Base-by-base conservation (phyloP, 2,113 vertebrate species). In the Anser brachyrhynchus region DNA sequence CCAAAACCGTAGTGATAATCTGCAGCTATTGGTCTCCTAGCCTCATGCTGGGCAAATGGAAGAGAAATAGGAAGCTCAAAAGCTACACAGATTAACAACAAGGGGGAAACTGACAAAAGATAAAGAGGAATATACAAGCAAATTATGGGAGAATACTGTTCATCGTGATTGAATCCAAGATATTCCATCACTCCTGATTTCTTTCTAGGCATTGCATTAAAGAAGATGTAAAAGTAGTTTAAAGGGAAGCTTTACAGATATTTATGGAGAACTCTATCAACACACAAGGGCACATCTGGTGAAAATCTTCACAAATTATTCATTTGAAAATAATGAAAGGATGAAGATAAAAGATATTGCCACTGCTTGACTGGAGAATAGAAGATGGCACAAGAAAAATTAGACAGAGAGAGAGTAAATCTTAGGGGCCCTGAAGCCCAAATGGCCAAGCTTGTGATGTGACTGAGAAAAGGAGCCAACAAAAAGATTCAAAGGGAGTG, bases 361-460 rank as follows among this genome's bases (percentile, higher is more conserved):
- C 62, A 44, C 1, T 4, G 57, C 20, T 83, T 76, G 71, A 78
- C 28, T 41, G 73, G 23, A 91, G 58, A 83, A 89, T 0, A 70
- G 21, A 58, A 91, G 28, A 41, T 61, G 72, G 57, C 21, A 55
- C 18, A 90, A 52, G 43, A 84, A 87, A 72, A 89, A 65, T 29
- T 14, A 72, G 9, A 21, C 61, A 78, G 6, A 49, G 15, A 62
- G 65, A 74, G 2, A 80, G 69, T 16, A 81, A 91, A 87, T 78
- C 46, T 55, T 81, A 82, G 49, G 58, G 15, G 43, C 19, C 25
- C 33, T 64, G 71, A 90, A 78, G 64, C 16, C 37, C 74, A 87
- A 96, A 55, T 0, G 0, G 61, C 5, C 0, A 0, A 39, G 52
- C 0, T 0, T 16, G 59, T 91, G 46, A 84, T 8, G 3, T 0